Base-by-base conservation (phyloP, 37 sponge, comb jelly and placozoan genomes). In the Petrosia ficiformis region DNA sequence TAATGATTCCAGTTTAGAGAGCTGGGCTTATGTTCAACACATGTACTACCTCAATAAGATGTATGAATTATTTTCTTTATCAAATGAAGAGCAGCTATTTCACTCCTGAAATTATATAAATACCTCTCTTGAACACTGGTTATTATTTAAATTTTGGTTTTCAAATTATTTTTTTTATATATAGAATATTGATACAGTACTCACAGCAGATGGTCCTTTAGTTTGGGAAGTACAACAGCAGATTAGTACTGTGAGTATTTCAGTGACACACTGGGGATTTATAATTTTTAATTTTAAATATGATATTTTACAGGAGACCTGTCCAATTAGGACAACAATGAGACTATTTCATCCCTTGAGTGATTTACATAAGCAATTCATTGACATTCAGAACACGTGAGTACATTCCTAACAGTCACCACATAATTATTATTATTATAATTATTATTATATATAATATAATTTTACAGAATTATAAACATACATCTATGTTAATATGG, bases 171-270 rank as follows among this genome's bases (percentile, higher is more conserved):
- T 37, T 35, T 32, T 5, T 39, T 30, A 24, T 6, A 28, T 41
- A 29, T 67, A 77, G 68, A 3, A 3, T 24, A 39, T 67, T 39
- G 68, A 31, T 16, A 81, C 63, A 44, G 64, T 28, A 0, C 52
- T 72, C 25, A 63, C 54, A 19, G 82, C 74, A 11, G 35, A 19
- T 33, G 82, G 82, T 57, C 82, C 82, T 31, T 74, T 81, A 48
- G 67, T 81, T 16, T 81, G 82, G 82, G 82, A 81, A 64, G 73
- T 81, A n/a, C 36, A 66, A 38, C 82, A 81, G 44, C 16, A 30
- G 6, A 73, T 81, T 19, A 74, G 69, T 36, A 35, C 74, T 29
- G 77, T 83, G 19, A 43, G 82, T 42, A 25, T 3, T n/a, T 29
- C 26, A 68, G 57, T 72, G n/a, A n/a, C n/a, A n/a, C 40, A 24